Conservation (phyloP, 1,140 invertebrate species). For the Nephila pilipes region DNA sequence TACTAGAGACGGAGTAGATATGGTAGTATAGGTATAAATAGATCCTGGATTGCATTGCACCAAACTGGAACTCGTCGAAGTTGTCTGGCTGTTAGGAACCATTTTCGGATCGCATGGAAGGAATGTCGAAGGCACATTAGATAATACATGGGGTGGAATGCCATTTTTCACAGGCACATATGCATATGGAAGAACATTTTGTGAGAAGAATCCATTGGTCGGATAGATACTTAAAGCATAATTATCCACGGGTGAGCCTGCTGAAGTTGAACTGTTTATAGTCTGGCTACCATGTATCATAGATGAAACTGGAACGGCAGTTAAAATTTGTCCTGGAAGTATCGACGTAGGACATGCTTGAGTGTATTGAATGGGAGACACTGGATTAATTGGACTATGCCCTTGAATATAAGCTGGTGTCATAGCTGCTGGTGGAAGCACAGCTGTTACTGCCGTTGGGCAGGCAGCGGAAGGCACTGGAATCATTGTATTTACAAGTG, state of each 20-base stretch:
- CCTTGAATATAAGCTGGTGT: too few species aligned
- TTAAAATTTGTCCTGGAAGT: not conserved
- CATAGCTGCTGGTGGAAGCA: not conserved
- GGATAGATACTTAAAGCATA: not conserved
- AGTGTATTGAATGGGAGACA: not conserved
- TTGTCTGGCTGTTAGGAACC: not conserved
- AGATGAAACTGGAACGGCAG: not conserved
- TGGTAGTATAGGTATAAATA: not conserved
- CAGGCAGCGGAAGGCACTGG: slow-evolving; percentile 18
- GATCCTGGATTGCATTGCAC: slow-evolving; percentile 21
- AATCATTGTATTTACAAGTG: not conserved
- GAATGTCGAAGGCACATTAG: not conserved
- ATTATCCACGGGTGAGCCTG: not conserved
- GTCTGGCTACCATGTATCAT: not conserved
- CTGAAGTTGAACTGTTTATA: not conserved
- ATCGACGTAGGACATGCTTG: not conserved
- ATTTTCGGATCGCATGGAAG: not conserved
- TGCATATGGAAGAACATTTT: not conserved
- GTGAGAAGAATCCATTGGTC: not conserved
- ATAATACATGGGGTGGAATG: not conserved
- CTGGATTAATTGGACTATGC: too few species aligned
- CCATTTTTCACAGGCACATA: too few species aligned
- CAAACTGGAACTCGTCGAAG: not conserved
- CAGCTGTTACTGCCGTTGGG: not conserved
- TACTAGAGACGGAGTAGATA: not conserved